phyloP scores from a whole-genome alignment of 1,140 invertebrate species.

The Temnothorax curvispinosus region DNA sequence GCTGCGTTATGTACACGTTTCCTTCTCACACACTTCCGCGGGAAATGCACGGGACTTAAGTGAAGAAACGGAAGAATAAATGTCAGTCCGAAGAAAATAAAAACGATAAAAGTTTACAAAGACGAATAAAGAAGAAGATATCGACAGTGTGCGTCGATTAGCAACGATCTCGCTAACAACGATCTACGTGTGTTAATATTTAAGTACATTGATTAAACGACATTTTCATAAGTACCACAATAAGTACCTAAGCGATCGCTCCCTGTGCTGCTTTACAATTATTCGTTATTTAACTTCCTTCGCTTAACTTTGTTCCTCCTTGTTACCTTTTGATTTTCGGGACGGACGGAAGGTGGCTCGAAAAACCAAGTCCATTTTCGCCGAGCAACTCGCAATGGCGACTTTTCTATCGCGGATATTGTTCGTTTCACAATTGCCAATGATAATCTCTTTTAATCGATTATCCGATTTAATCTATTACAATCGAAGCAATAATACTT shows the following conservation, averaged over 20 bases:
- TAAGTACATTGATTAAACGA: conserved; percentile 75
- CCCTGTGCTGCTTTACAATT: conserved; percentile 43
- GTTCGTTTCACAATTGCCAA: background rate
- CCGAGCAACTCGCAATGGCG: conserved; percentile 51
- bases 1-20: conserved; percentile 48
- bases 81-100: conserved; percentile 19
- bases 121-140: background rate
- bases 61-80: conserved; percentile 14
- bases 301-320: conserved; percentile 39
- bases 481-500: conserved; percentile 37
- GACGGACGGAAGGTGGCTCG: conserved; percentile 74
- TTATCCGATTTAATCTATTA: conserved; percentile 3
- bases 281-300: conserved; percentile 29
- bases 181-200: conserved; percentile 65
- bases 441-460: background rate
- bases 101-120: conserved; percentile 24
- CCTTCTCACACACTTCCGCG: background rate
- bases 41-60: background rate
- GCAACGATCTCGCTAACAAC: conserved; percentile 34
- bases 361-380: conserved; percentile 63
- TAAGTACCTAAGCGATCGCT: conserved; percentile 62
- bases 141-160: conserved; percentile 23
- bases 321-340: conserved; percentile 74
- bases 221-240: conserved; percentile 57
- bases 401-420: background rate